Evolutionary conservation across 2,797 vertebrate genomes (phyloP), one percentile per base, ranked within the genome.

Genomic region (Taeniopygia guttata): DNA sequence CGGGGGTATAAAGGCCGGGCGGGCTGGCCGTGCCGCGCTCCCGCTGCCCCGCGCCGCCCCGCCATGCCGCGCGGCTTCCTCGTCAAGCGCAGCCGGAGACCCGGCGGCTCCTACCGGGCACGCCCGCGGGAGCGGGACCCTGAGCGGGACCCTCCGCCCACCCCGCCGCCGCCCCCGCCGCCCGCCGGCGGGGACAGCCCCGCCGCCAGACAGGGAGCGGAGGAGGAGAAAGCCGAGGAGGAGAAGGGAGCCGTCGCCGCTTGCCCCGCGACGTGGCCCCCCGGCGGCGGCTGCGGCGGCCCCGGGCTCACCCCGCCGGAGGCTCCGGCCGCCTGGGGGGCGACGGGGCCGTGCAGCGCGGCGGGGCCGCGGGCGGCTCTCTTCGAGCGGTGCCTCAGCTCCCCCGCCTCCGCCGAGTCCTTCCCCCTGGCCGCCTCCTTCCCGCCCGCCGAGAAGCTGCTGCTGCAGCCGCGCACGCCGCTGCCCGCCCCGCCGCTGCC

Each of bases 51-150:
- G 48, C 81, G 8, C 25, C 12, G 16, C n/a, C 13, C 25, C 10
- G 54, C 70, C 1, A 99, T 99, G 99, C 99, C 99, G 90, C 98
- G 98, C 90, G 99, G 99, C 69, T 99, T 99, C 93, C 92, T 99
- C 93, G 99, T 99, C 93, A 99, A 99, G 97, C 98, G 99, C 85
- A 98, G 96, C 97, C 98, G 98, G 95, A 98, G 98, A 25, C 94
- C 97, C 36, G 97, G 98, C 30, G 97, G 97, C 48, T 98, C 98
- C 0, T 99, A 99, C 96, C 97, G 99, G 81, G 75, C 97, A 58
- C 97, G 98, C 21, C 95, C 86, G 10, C 95, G 84, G 23, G 96
- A 97, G 40, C 83, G 78, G 68, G 77, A 92, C 79, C 42, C 60
- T 45, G 84, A 88, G 43, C 43, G 58, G 58, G 84, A 60, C 85